Base-by-base conservation (phyloP, 2,113 vertebrate genomes). In the Sciurus niger region DNA sequence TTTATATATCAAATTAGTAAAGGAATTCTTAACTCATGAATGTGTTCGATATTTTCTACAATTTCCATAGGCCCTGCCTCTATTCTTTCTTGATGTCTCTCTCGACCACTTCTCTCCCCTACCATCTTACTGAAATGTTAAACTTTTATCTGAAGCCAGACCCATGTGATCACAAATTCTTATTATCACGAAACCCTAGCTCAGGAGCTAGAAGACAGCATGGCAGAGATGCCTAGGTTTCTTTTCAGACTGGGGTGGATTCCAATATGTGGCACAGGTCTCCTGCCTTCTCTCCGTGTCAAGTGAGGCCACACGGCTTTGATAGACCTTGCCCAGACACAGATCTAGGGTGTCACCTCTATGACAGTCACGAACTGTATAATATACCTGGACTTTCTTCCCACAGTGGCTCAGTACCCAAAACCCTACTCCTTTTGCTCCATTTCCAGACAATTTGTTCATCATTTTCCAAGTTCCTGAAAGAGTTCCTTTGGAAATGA, bases 61-160 rank as follows among this genome's bases (percentile, higher is more conserved):
- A 79, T 65, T 72, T 84, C n/a, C 13, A 40, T 16, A 40, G 58
- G 3, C 5, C 4, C 30, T 55, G 13, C 12, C 51, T 92, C 58
- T 85, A 24, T 32, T 82, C 4, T 72, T 37, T 8, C 16, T 51
- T 37, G 4, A 6, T 76, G 16, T 78, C n/a, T 73, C 6, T 72
- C 48, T 40, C 80, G 43, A 46, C 72, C n/a, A 60, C 6, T 65
- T 74, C 43, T 79, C 24, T 79, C 16, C 24, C 17, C 9, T 10
- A 10, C 2, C 13, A 51, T 51, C 32, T 74, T 24, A 70, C 17
- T 86, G 65, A 91, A 74, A 79, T 12, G 4, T 22, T 76, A 30
- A 89, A 8, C 12, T 78, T 83, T 10, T 58, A 48, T 68, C 43
- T 90, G 60, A 95, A 73, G 94, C 30, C 51, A 96, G 79, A 77